Evolutionary conservation across 2,797 vertebrate genomes (phyloP), one percentile per base, ranked within the genome.

Genomic region (Nasua narica): DNA sequence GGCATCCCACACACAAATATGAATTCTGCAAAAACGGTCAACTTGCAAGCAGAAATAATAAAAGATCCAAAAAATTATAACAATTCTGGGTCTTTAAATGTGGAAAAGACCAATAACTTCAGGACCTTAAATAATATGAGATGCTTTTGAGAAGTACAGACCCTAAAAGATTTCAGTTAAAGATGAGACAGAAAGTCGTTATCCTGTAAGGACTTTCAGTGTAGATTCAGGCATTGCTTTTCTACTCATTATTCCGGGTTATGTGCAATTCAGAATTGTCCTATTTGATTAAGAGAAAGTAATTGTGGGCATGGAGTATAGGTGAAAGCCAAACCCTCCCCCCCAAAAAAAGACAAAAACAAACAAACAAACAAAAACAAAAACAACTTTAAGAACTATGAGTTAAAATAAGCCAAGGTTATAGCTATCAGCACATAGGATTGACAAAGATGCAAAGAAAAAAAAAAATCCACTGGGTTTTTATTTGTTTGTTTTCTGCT

Each of bases 191-290:
- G 15, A 52, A 13, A 29, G 4, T n/a, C 21, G n/a, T 1, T 11
- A 3, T 23, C 7, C 9, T 35, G 19, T 7, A 2, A 18, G n/a
- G 29, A 46, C 16, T 15, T 29, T 11, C 29, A 46, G 3, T 46
- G 2, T 0, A 56, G 37, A 32, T 15, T 43, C 11, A n/a, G 7
- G 7, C 14, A 8, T 4, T 15, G 16, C 2, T 16, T 18, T 85
- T 37, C 14, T 13, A 14, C 7, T 3, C 6, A 1, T 10, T 5
- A 8, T 40, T 54, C 5, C 5, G 56, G 5, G 5, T n/a, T 7
- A 0, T 3, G 11, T 3, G 25, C 67, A 76, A 1, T 9, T 54
- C 18, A 58, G 48, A 1, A 29, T 1, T 12, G 0, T 21, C 2
- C 13, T 21, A 3, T 29, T 60, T 50, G 18, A 5, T 10, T 52